A percentile compares a stretch with the other conserved stretches of the same genome.
Conservation (phyloP, 2,888 invertebrate genomes). For the Heliconius ethilla region DNA sequence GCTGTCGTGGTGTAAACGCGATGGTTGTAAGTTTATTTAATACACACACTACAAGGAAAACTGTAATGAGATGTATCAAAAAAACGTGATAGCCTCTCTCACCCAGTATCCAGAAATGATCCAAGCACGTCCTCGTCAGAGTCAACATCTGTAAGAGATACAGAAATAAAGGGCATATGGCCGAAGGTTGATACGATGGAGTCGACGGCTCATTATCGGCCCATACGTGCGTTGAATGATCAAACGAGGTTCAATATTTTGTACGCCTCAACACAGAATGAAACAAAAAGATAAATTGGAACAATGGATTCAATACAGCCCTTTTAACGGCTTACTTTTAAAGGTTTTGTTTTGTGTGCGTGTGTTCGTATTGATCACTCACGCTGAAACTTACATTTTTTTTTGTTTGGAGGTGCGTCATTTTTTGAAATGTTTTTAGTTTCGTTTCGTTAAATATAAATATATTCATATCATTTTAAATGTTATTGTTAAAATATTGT, state of each 20-base stretch:
- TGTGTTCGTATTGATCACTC: background rate
- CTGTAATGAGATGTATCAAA: constrained; percentile 2
- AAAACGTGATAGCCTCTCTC: constrained; percentile 4
- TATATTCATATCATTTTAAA: no score
- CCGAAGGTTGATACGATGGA: constrained; percentile 46
- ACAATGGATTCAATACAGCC: constrained; percentile 38
- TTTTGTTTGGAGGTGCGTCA: background rate
- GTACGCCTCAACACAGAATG: constrained; percentile 28
- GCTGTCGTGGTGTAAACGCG: no score
- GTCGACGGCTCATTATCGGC: constrained; percentile 49
- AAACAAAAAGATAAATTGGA: constrained; percentile 36
- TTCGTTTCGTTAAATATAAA: background rate
- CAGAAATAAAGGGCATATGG: constrained; percentile 41
- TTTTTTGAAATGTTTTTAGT: no score
- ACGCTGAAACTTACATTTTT: background rate
- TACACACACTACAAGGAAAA: background rate
- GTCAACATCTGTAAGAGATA: constrained; percentile 34
- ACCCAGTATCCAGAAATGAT: constrained; percentile 22
- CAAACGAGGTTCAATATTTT: constrained; percentile 41
- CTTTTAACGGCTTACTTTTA: constrained; percentile 31
- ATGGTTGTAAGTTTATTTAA: no score
- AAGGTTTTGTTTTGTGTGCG: constrained; percentile 22
- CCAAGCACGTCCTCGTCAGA: constrained; percentile 29
- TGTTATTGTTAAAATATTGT: no score
- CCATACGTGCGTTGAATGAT: constrained; percentile 56